Evolutionary conservation across 2,888 invertebrate species (phyloP).

Genomic region (Lepeophtheirus nordmannii): DNA sequence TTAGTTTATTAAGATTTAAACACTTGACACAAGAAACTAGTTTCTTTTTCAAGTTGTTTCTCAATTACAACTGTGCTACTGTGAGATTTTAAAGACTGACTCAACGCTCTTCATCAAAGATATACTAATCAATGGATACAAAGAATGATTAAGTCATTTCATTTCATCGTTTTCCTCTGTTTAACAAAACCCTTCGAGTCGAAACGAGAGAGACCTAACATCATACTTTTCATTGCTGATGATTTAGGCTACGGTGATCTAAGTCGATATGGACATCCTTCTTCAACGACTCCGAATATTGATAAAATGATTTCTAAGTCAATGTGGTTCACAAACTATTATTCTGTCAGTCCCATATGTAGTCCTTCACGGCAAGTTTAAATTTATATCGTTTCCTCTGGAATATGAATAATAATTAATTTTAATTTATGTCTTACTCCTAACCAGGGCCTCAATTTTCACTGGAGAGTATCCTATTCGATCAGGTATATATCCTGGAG

Average conservation of each 20-base stretch:
- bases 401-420: no score
- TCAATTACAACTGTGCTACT: no score
- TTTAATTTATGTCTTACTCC: conserved; percentile 9
- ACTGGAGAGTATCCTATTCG: conserved; percentile 29
- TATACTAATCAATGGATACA: no score
- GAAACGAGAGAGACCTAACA: conserved; percentile 23
- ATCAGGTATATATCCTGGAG: conserved; percentile 29
- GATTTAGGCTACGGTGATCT: conserved; percentile 28
- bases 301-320: conserved; percentile 25
- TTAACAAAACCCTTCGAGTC: no score
- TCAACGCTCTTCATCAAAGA: no score
- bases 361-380: conserved; percentile 27
- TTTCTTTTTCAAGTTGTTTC: no score
- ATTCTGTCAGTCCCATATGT: conserved; percentile 27
- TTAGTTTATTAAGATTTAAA: no score
- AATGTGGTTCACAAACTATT: conserved; percentile 26
- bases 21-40: no score
- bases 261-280: conserved; percentile 27
- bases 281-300: conserved; percentile 26
- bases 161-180: no score
- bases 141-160: no score
- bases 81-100: no score
- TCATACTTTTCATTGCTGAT: conserved; percentile 27
- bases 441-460: conserved; percentile 29
- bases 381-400: background rate